Conservation (phyloP, 2,113 vertebrate genomes). For the Ptychochromis oligacanthus region DNA sequence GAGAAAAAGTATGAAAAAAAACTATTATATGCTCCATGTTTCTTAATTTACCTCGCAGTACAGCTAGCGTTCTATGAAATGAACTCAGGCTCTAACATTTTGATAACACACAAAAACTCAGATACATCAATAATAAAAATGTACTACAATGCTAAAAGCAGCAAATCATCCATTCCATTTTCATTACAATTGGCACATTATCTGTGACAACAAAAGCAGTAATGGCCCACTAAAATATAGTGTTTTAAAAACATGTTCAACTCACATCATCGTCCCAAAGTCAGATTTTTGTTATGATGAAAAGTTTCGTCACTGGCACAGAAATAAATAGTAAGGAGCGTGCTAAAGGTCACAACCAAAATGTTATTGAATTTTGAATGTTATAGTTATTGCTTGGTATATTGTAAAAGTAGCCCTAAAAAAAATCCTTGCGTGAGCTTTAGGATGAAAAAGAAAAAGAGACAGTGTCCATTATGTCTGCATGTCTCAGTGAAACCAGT, state of each 20-base stretch:
- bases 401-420: not conserved
- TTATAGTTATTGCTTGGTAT: not conserved
- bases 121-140: not conserved
- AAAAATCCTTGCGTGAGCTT: not conserved
- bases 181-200: not conserved
- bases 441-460: not conserved
- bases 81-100: not conserved
- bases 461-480: not conserved
- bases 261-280: not conserved
- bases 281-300: not conserved
- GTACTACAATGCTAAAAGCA: not conserved
- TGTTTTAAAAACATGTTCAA: not conserved
- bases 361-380: not conserved
- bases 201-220: not conserved
- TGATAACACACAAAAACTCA: not conserved
- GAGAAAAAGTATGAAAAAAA: not conserved
- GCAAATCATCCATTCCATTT: not conserved
- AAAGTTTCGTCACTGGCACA: not conserved
- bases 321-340: slow-evolving; percentile 18
- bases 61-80: not conserved
- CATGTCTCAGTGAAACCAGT: not conserved
- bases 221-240: not conserved
- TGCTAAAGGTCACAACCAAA: not conserved
- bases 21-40: not conserved
- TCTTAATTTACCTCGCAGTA: not conserved